A percentile compares a stretch with the other conserved stretches of the same genome.
phyloP scores from a whole-genome alignment of 1,140 invertebrate species.

The Lucilia cuprina region DNA sequence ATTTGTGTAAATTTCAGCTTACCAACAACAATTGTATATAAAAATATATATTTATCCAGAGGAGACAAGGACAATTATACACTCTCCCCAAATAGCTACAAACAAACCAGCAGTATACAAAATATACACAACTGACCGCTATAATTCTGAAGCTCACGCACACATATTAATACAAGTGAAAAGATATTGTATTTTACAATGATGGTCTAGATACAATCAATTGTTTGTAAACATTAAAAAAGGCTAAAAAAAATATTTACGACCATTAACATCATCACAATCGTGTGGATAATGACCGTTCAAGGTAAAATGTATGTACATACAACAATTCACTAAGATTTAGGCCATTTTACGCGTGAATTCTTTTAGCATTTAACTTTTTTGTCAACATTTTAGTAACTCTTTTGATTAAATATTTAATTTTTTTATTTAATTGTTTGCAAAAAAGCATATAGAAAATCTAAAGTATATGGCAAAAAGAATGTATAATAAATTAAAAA shows the following conservation, averaged over 20 bases:
- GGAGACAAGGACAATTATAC: not conserved
- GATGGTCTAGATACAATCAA: not conserved
- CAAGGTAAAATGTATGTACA: not conserved
- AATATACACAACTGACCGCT: not conserved
- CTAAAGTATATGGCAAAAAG: too few relatives aligned
- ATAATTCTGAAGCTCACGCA: not conserved
- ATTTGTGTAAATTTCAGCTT: not conserved
- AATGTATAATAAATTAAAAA: too few relatives aligned
- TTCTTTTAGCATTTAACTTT: not conserved
- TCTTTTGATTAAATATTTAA: not conserved
- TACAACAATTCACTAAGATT: not conserved
- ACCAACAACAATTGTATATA: not conserved
- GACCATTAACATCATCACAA: not conserved
- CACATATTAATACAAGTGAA: not conserved
- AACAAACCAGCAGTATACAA: not conserved
- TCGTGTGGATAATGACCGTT: not conserved
- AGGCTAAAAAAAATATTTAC: not conserved
- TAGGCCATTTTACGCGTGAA: not conserved
- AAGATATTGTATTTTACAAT: not conserved
- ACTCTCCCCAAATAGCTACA: not conserved
- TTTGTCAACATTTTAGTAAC: not conserved
- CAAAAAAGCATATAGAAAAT: not conserved
- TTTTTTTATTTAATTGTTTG: not conserved
- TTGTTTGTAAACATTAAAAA: not conserved
- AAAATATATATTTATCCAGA: not conserved